Evolutionary conservation across 2,888 invertebrate species (phyloP).

Genomic region (Drosophila emarginata): DNA sequence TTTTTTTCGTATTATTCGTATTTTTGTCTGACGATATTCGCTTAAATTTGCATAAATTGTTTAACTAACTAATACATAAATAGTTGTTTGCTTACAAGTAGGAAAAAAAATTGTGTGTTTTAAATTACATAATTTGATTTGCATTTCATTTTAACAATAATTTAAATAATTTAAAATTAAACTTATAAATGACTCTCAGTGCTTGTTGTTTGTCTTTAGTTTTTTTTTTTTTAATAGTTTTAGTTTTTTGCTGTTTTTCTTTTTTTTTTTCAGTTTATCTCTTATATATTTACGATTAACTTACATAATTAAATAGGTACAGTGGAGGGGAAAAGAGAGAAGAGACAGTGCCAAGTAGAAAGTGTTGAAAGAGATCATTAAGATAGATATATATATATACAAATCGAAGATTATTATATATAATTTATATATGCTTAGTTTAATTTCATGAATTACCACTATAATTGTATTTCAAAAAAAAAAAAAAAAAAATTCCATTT

Average conservation of each 20-base stretch:
- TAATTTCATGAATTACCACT: constrained; percentile 11
- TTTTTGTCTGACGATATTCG: constrained; percentile 51
- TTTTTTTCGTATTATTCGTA: constrained; percentile 43
- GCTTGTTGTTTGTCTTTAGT: constrained; percentile 55
- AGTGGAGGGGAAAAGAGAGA: constrained; percentile 4
- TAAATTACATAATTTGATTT: constrained; percentile 8
- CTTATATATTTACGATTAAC: constrained; percentile 8
- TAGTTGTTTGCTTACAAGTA: constrained; percentile 50
- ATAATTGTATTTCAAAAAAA: neutral
- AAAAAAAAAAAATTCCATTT: neutral
- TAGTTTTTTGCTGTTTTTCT: constrained; percentile 3
- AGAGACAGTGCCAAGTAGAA: constrained; percentile 15
- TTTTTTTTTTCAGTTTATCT: neutral
- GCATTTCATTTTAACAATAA: constrained; percentile 47
- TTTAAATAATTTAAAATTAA: constrained; percentile 51
- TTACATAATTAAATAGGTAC: constrained; percentile 7
- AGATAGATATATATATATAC: constrained; percentile 3
- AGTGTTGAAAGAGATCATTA: constrained; percentile 8
- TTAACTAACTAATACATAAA: constrained; percentile 75
- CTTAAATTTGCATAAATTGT: constrained; percentile 63
- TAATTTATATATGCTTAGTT: constrained; percentile 2
- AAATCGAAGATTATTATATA: neutral
- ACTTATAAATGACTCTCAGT: constrained; percentile 74
- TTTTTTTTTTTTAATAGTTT: constrained; percentile 25
- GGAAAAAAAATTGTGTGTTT: constrained; percentile 27